A percentile compares a stretch with the other conserved stretches of the same genome.
phyloP scores from a whole-genome alignment of 2,113 vertebrate genomes.

The Semnopithecus entellus region DNA sequence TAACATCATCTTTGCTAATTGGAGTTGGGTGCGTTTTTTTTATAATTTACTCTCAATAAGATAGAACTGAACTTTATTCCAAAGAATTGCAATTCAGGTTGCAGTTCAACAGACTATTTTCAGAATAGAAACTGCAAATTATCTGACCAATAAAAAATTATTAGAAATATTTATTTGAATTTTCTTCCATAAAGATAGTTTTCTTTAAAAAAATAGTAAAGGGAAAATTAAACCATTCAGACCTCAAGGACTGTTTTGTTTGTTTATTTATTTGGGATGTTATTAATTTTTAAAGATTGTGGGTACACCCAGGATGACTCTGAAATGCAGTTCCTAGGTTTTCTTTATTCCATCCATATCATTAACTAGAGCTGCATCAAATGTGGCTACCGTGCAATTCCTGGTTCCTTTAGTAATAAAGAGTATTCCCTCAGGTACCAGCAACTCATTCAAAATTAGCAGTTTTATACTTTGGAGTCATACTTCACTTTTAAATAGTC shows the following conservation, averaged over 20 bases:
- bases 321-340: not conserved
- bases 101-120: conserved; percentile 22
- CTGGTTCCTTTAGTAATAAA: conserved; percentile 6
- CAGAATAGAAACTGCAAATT: conserved; percentile 6
- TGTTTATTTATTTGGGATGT: not conserved
- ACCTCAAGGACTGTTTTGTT: not conserved
- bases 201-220: not conserved
- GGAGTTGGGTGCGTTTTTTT: conserved; percentile 8
- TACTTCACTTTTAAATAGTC: conserved; percentile 41
- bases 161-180: conserved; percentile 24
- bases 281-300: conserved; percentile 2
- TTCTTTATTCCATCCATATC: not conserved
- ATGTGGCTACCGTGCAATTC: not conserved
- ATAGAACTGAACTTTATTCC: conserved; percentile 54
- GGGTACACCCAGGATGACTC: not conserved
- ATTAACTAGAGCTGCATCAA: not conserved
- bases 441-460: conserved; percentile 34
- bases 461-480: conserved; percentile 10
- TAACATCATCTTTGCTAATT: conserved; percentile 66
- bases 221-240: not conserved
- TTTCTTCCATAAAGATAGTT: not conserved
- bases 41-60: conserved; percentile 58
- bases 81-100: not conserved
- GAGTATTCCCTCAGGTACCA: not conserved
- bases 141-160: not conserved